Evolutionary conservation across 2,797 vertebrate species (phyloP), one percentile per base, ranked within the genome.

Genomic region (Thalassophryne amazonica): DNA sequence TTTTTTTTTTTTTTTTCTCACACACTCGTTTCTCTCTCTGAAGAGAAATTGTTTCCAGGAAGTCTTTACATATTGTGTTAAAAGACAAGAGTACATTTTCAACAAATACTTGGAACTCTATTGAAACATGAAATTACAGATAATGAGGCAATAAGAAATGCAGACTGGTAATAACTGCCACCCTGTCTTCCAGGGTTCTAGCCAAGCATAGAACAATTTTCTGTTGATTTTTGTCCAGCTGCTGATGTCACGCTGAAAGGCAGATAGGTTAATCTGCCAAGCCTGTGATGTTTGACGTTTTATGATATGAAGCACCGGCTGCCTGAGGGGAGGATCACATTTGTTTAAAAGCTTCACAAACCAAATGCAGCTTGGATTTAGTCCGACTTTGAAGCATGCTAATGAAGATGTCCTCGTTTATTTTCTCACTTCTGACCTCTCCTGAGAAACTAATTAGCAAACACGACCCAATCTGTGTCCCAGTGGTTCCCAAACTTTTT

Each of bases 231-330:
- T 58, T 42, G 50, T 1, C 42, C 35, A n/a, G 47, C 72, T 52
- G 69, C 81, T 78, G 80, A 72, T 63, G 77, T 69, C 40, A 66
- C 28, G 23, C 84, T 80, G 76, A 79, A 78, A 78, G 58, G 36
- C 63, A 66, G 81, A 80, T 78, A 78, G 81, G 56, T 76, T 77
- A 85, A 86, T 73, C 60, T 73, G 60, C 46, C 24, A 5, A 59
- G 49, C 35, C 45, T 80, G 60, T 73, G 74, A 73, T 71, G 83
- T 74, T 65, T 78, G 69, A 80, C 63, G 52, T 81, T 70, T 78
- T 54, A 19, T 47, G 60, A 81, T 78, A 70, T 24, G 47, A 78
- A 49, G 57, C 40, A 27, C 52, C 34, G 37, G 54, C 32, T 27
- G 61, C 66, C 63, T 57, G 42, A 61, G 57, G 73, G 62, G 17